Evolutionary conservation across 2,797 vertebrate species (phyloP).

Genomic region (Hemitrygon akajei): DNA sequence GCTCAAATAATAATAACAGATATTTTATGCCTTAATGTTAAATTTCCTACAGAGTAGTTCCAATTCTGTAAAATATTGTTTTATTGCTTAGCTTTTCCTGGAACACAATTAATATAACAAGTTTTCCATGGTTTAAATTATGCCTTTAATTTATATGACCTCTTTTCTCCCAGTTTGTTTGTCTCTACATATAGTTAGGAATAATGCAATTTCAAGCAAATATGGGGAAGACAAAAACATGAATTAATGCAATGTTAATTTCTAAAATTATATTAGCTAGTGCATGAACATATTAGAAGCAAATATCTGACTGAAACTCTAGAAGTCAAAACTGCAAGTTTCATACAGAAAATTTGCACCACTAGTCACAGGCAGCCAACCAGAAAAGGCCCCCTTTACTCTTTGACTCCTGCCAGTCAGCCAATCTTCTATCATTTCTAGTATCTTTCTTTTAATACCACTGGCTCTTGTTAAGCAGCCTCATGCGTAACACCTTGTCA

Average conservation of each 20-base stretch:
- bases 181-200: too few relatives aligned
- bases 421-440: too few relatives aligned
- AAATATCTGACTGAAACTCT: not conserved
- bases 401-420: too few relatives aligned
- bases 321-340: not conserved
- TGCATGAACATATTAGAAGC: not conserved
- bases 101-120: not conserved
- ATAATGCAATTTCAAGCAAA: too few relatives aligned
- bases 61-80: not conserved
- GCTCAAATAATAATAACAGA: not conserved
- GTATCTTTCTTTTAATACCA: too few relatives aligned
- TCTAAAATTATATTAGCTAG: not conserved
- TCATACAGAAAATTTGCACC: not conserved
- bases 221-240: too few relatives aligned
- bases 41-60: not conserved
- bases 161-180: not conserved
- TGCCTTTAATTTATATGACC: not conserved
- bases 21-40: not conserved
- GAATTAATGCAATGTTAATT: not conserved
- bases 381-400: too few relatives aligned
- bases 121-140: not conserved
- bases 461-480: too few relatives aligned
- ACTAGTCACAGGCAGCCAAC: not conserved
- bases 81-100: not conserved
- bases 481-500: too few relatives aligned